Evolutionary conservation across 2,888 invertebrate species (phyloP).

Genomic region (Erebia palarica): DNA sequence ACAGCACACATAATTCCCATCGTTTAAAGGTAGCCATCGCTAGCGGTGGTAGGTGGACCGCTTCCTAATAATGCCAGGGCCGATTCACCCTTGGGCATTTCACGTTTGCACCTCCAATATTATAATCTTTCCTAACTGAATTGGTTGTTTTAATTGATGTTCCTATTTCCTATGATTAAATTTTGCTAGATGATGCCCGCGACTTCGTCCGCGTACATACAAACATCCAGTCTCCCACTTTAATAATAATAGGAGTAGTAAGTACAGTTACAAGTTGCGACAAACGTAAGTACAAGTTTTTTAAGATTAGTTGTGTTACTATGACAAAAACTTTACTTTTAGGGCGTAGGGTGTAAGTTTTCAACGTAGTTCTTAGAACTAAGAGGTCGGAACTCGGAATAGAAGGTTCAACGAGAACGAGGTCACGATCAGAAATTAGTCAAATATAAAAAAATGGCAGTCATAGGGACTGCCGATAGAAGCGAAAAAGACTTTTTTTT

Average conservation of each 20-base stretch:
- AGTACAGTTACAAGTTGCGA: neutral
- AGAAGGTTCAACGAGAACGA: neutral
- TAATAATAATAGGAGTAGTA: neutral
- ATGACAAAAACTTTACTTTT: too few relatives aligned
- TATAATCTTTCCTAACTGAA: conserved; percentile 26
- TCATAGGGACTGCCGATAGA: too few relatives aligned
- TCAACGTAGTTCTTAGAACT: too few relatives aligned
- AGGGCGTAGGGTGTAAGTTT: too few relatives aligned
- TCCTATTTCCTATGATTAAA: neutral
- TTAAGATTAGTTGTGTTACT: too few relatives aligned
- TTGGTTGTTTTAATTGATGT: conserved; percentile 3
- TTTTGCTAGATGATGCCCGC: too few relatives aligned
- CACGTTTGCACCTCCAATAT: conserved; percentile 46
- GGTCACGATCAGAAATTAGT: neutral
- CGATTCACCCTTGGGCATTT: conserved; percentile 46
- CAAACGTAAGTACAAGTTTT: too few relatives aligned
- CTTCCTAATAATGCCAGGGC: conserved; percentile 50
- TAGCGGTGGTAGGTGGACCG: conserved; percentile 49
- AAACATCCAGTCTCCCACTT: neutral
- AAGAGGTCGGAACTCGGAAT: too few relatives aligned
- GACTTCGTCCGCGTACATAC: neutral
- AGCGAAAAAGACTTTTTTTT: too few relatives aligned
- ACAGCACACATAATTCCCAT: conserved; percentile 14
- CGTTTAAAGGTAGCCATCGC: conserved; percentile 44
- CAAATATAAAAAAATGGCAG: conserved; percentile 42